Evolutionary conservation across 1,140 invertebrate genomes (phyloP).

Genomic region (Bombus waltoni): DNA sequence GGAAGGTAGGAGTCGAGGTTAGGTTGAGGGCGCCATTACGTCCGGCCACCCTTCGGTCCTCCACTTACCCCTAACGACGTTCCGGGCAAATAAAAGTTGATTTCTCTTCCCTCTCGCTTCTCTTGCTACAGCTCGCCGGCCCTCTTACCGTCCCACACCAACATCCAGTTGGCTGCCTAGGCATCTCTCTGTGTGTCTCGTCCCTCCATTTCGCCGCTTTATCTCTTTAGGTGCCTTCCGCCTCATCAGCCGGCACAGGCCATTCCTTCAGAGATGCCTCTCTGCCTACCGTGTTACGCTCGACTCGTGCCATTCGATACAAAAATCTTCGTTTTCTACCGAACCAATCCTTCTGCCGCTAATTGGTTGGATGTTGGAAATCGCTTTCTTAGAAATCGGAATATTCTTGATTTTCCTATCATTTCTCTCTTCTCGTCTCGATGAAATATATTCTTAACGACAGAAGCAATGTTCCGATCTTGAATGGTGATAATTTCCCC

Average conservation of each 20-base stretch:
- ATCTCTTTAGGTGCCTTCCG: constrained; percentile 69
- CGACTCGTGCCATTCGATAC: constrained; percentile 52
- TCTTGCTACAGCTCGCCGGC: constrained; percentile 19
- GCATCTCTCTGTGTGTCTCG: constrained; percentile 64
- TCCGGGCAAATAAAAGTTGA: constrained; percentile 78
- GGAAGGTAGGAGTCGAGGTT: constrained; percentile 72
- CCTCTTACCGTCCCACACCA: constrained; percentile 41
- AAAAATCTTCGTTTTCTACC: constrained; percentile 43
- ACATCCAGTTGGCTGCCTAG: constrained; percentile 20
- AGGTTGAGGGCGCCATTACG: constrained; percentile 75
- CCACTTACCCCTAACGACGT: constrained; percentile 75
- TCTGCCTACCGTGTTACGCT: background rate
- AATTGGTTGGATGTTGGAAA: constrained; percentile 3
- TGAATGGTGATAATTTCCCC: background rate
- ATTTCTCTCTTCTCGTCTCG: background rate
- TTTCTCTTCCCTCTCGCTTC: constrained; percentile 64
- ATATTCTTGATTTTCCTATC: too few species aligned
- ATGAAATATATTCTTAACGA: background rate
- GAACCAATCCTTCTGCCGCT: background rate
- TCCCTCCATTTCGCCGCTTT: constrained; percentile 66
- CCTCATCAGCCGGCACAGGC: constrained; percentile 64
- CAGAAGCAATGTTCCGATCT: background rate
- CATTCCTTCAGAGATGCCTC: constrained; percentile 35
- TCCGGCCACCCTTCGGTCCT: constrained; percentile 76
- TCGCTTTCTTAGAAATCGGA: background rate